Evolutionary conservation across 2,797 vertebrate species (phyloP).

Genomic region (Anguilla anguilla): DNA sequence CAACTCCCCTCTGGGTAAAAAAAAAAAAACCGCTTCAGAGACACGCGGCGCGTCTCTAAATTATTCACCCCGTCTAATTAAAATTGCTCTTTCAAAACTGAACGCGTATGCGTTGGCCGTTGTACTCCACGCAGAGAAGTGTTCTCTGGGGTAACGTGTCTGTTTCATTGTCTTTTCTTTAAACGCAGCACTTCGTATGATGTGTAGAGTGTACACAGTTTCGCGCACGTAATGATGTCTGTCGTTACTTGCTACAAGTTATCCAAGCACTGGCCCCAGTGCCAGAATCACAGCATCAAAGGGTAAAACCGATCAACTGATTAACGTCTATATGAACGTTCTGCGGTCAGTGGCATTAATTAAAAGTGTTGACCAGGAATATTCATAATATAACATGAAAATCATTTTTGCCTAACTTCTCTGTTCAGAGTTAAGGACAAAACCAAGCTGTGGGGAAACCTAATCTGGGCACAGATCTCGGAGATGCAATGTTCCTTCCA

Average conservation of each 20-base stretch:
- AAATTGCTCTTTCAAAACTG: background rate
- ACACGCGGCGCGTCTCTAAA: background rate
- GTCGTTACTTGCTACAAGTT: background rate
- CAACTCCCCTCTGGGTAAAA: background rate
- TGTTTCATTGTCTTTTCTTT: background rate
- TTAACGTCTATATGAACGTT: too few relatives aligned
- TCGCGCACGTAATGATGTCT: background rate
- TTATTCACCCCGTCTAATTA: constrained; percentile 3
- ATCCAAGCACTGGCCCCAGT: too few relatives aligned
- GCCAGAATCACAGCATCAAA: too few relatives aligned
- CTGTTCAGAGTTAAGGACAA: background rate
- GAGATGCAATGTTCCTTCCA: background rate
- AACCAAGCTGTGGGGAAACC: background rate
- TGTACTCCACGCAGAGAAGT: background rate
- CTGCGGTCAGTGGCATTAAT: too few relatives aligned
- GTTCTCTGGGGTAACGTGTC: background rate
- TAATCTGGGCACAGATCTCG: background rate
- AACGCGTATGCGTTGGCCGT: background rate
- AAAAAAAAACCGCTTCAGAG: background rate
- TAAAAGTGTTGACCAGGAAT: too few relatives aligned
- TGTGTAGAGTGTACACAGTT: background rate
- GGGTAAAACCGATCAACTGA: too few relatives aligned
- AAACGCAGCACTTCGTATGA: background rate
- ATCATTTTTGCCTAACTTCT: background rate
- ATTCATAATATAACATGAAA: background rate